Evolutionary conservation across 2,888 invertebrate species (phyloP).

Genomic region (Callyntrura guangdongensis): DNA sequence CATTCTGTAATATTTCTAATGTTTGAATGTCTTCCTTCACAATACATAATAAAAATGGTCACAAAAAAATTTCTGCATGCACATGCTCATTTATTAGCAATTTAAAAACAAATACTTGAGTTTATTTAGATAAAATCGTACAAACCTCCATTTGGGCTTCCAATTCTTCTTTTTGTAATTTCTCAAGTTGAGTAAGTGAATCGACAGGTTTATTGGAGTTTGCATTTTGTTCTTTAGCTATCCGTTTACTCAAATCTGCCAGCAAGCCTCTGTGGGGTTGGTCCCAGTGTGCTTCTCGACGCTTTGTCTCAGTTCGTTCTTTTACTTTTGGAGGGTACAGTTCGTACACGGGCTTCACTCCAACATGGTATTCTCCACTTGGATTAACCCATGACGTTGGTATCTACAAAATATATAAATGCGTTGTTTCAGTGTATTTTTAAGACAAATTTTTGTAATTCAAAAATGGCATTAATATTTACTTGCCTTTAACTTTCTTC

Average conservation of each 20-base stretch:
- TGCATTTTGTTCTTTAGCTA: constrained; percentile 73
- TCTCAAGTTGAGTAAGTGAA: constrained; percentile 89
- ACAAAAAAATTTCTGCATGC: too few relatives aligned
- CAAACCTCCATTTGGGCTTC: constrained; percentile 93
- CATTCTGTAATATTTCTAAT: too few relatives aligned
- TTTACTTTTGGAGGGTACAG: constrained; percentile 94
- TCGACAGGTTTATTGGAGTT: constrained; percentile 75
- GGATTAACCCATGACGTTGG: constrained; percentile 94
- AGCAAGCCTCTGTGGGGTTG: constrained; percentile 92
- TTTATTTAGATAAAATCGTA: too few relatives aligned
- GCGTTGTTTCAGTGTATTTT: too few relatives aligned
- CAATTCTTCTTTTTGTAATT: constrained; percentile 94
- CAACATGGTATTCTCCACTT: constrained; percentile 93
- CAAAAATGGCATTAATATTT: not conserved
- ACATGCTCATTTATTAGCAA: too few relatives aligned
- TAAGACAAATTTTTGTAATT: constrained; percentile 77
- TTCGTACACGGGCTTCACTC: constrained; percentile 94
- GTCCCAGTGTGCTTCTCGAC: constrained; percentile 95
- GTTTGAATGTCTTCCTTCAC: too few relatives aligned
- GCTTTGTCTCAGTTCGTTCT: constrained; percentile 92
- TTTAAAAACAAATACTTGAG: too few relatives aligned
- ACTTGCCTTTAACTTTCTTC: constrained; percentile 95
- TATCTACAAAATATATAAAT: constrained; percentile 88
- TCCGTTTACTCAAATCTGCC: constrained; percentile 89
- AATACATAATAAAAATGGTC: too few relatives aligned